Evolutionary conservation across 2,888 invertebrate species (phyloP).

Genomic region (Allacma fusca): DNA sequence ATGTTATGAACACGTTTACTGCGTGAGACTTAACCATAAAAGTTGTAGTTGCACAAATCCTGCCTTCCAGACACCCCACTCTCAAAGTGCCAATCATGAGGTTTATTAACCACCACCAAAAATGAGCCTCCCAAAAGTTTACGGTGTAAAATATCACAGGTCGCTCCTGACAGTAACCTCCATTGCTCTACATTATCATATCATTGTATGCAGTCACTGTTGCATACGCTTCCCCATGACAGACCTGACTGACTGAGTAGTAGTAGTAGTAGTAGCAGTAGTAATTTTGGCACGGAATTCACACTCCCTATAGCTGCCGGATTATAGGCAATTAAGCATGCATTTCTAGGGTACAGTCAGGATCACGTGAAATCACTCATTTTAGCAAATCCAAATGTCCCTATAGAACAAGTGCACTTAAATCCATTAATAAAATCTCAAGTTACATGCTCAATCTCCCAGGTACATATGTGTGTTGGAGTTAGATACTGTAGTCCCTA

Average conservation of each 20-base stretch:
- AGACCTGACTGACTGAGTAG: too few species aligned
- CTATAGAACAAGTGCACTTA: too few species aligned
- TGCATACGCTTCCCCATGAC: not conserved
- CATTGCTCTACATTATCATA: not conserved
- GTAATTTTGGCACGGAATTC: too few species aligned
- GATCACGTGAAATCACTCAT: too few species aligned
- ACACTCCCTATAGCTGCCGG: too few species aligned
- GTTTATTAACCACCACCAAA: constrained; percentile 29
- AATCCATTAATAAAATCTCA: too few species aligned
- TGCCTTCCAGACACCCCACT: constrained; percentile 6
- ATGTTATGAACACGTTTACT: constrained; percentile 6
- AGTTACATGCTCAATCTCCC: too few species aligned
- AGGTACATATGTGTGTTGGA: too few species aligned
- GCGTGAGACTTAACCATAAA: constrained; percentile 13
- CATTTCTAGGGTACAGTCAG: not conserved
- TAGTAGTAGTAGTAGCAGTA: too few species aligned
- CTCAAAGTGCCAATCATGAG: constrained; percentile 34
- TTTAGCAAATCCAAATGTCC: too few species aligned
- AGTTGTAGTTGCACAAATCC: constrained; percentile 30
- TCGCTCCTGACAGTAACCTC: not conserved
- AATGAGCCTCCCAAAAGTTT: not conserved
- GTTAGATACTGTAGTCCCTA: too few species aligned
- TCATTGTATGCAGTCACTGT: not conserved
- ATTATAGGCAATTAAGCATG: too few species aligned
- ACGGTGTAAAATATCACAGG: constrained; percentile 12